Base-by-base conservation (phyloP, 1,140 invertebrate genomes). In the Lordiphosa stackelbergi region DNA sequence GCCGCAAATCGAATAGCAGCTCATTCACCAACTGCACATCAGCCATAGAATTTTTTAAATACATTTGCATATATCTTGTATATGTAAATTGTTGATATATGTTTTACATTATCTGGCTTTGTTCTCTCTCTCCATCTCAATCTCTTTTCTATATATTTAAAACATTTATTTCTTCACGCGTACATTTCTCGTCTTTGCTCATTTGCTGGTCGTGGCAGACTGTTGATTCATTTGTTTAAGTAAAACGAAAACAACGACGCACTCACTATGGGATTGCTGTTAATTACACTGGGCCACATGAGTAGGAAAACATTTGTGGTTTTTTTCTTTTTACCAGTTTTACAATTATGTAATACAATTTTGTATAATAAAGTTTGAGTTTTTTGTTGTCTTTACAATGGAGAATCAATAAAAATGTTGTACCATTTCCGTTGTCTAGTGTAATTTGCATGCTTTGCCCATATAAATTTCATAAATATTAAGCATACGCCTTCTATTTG, bases 21-120 rank as follows among this genome's bases (percentile, higher is more conserved):
- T 85, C 85, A 60, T 85, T 79, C 66, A 87, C 69, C 64, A 86
- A 69, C 70, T 69, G 72, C 71, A 66, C 68, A 75, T 85, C 75
- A 56, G 83, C 85, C 85, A 87, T 87, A 66, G 74, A 68, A 69
- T 70, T 66, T 72, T 87, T 86, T 46, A 86, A 61, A 86, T 85
- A 85, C 85, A 87, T 87, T 84, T 75, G 81, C 73, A 68, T 62
- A 70, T 61, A 61, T 66, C 49, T 60, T 52, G 36, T 58, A 54
- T 81, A 65, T 59, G n/a, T 66, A 59, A 31, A 38, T 35, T 24
- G 5, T 24, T 24, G 5, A 53, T 66, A 73, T 62, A 46, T 69
- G 55, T 37, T 47, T 36, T 36, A 54, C 65, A 69, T 69, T 55
- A 49, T 66, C 31, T 22, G 53, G 31, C 8, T 36, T 11, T 52